Evolutionary conservation across 1,140 invertebrate species (phyloP).

Genomic region (Lethrus apterus): DNA sequence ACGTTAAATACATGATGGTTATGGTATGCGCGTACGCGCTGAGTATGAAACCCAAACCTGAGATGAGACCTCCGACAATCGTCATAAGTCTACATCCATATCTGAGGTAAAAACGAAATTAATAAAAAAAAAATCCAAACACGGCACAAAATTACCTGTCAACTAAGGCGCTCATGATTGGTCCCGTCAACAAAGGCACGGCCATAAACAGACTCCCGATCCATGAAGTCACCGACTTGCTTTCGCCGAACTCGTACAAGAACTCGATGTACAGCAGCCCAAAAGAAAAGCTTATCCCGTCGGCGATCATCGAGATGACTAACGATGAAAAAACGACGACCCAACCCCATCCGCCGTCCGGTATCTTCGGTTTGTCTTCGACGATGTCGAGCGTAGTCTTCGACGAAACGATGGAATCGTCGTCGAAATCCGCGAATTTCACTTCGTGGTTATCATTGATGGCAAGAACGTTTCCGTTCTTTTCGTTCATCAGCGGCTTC

Average conservation of each 20-base stretch:
- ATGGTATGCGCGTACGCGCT: conserved; percentile 66
- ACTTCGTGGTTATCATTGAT: too few relatives aligned
- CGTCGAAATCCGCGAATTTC: conserved; percentile 19
- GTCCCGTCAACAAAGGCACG: conserved; percentile 79
- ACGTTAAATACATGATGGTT: conserved; percentile 74
- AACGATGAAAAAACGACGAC: conserved; percentile 79
- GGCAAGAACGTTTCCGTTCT: too few relatives aligned
- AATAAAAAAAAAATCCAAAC: too few relatives aligned
- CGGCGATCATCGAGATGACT: conserved; percentile 86
- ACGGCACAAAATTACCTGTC: conserved; percentile 85
- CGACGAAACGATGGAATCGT: conserved; percentile 21
- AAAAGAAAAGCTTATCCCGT: conserved; percentile 90
- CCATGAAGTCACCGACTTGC: conserved; percentile 78
- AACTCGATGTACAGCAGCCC: conserved; percentile 84
- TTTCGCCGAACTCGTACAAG: conserved; percentile 72
- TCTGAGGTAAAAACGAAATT: too few relatives aligned
- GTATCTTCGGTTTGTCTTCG: conserved; percentile 47
- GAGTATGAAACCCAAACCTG: conserved; percentile 71
- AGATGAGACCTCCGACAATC: conserved; percentile 69
- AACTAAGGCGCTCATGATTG: conserved; percentile 77
- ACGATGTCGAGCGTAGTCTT: conserved; percentile 6
- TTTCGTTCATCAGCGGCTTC: too few relatives aligned
- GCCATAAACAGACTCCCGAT: conserved; percentile 83
- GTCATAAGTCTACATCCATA: conserved; percentile 72
- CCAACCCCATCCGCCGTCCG: conserved; percentile 79